These are phyloP conservation scores for Ascidia mentula DNA, from an alignment of 23 tunicate species.

Conservation along the genomic window DNA sequence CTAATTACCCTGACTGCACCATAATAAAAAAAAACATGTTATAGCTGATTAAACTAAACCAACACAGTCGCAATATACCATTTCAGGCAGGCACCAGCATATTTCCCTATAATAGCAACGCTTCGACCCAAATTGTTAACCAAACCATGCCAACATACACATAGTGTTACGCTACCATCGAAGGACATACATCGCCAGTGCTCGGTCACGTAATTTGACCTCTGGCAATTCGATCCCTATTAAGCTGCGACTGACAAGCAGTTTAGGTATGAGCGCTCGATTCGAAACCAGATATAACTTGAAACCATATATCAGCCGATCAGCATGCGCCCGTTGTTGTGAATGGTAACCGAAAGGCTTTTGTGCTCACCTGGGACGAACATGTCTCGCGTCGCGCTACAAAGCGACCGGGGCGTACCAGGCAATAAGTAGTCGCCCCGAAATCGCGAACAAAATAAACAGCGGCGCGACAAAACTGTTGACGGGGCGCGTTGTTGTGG, in stretches of 20 bases:
- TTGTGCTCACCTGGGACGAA: slow-evolving; percentile 7
- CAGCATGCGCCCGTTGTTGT: slow-evolving; percentile 4
- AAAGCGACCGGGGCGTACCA: background rate
- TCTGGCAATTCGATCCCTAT: background rate
- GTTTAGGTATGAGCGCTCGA: background rate
- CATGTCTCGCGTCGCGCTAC: background rate
- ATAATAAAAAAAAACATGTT: too few species aligned
- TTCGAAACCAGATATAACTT: slow-evolving; percentile 1
- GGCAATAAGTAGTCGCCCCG: background rate
- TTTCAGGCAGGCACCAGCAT: too few species aligned
- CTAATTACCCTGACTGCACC: too few species aligned
- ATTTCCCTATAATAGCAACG: too few species aligned
- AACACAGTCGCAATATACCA: too few species aligned
- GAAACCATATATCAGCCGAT: background rate
- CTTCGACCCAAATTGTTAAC: too few species aligned
- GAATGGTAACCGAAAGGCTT: slow-evolving; percentile 2
- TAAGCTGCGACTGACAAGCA: background rate
- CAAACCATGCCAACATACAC: too few species aligned
- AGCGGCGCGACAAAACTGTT: background rate
- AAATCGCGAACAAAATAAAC: background rate
- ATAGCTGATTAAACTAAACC: too few species aligned
- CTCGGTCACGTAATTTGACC: background rate
- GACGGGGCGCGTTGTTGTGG: background rate
- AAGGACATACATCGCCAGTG: background rate
- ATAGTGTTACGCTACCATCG: background rate